Evolutionary conservation across 2,888 invertebrate genomes (phyloP), one percentile per base, ranked within the genome.

Genomic region (Sclerodermus sp.): DNA sequence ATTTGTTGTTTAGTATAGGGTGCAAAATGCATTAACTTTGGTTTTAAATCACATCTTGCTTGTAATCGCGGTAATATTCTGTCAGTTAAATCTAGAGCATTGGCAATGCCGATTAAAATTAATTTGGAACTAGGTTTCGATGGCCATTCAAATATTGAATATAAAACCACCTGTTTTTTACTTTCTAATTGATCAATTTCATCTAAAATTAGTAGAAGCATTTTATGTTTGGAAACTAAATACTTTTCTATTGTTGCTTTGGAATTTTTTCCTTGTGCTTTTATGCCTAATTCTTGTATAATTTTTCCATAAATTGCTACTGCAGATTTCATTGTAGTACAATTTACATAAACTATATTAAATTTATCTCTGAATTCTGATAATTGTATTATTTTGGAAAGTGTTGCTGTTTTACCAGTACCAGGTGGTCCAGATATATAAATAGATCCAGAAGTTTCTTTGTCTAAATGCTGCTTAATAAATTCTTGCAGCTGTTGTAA

Each of bases 371-470:
- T 73, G 70, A 89, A 87, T 79, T 88, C 82, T 12, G 87, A 79
- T 40, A 85, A 80, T 32, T 86, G 81, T 47, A 95, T 79, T 49
- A 93, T 85, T 57, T 89, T 84, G 0, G 87, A 87, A 14, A 97
- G 80, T 53, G 90, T 89, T 0, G 95, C 96, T 0, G 96, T 96
- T 81, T 97, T 97, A 1, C 96, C 98, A 1, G 98, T 98, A 4
- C 98, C 99, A 0, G 98, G 98, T 17, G 95, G 93, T 1, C 98
- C 98, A 34, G 96, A 96, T 37, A 99, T 86, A 76, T 98, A 99
- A 46, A 98, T 73, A 14, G 94, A 92, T 1, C 89, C 90, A 0
- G 95, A 89, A 30, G 81, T 82, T 59, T 84, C 81, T 1, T 82
- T 81, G 2, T 84, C 74, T 47, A 94, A 74, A 74, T 90, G 87